Evolutionary conservation across 2,113 vertebrate species (phyloP), one percentile per base, ranked within the genome.

Genomic region (Pelodiscus sinensis): DNA sequence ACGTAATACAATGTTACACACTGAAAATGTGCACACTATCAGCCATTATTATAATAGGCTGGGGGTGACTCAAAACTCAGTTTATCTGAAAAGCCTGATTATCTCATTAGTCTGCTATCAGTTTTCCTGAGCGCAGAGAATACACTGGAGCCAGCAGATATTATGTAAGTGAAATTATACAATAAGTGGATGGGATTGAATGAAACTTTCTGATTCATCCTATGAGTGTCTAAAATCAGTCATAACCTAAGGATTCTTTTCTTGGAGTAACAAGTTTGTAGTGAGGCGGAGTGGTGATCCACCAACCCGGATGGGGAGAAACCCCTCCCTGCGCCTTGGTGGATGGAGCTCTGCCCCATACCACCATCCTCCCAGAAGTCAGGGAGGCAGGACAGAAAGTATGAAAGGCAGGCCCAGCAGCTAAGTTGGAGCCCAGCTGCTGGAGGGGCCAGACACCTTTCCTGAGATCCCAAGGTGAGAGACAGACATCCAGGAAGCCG

Each of bases 131-230:
- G 65, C 62, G 89, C 90, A 86, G 24, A 82, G 57, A 90, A 86
- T 94, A 87, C 60, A 22, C 27, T 13, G 51, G 11, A 79, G 88
- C 54, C 19, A 62, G 31, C 12, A 62, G 82, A 1, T 15, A 27
- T 3, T 0, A 50, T 25, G 24, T 15, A 78, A 82, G 38, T 0
- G 1, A 81, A 92, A 7, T 2, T 83, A 38, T 58, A 38, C 89
- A 95, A 86, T 79, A 93, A 62, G 87, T 84, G 27, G n/a, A 5
- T 44, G 22, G 75, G 65, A 27, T 8, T 81, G 79, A 82, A 60
- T 31, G 50, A 84, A 86, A 38, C 2, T 0, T 82, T 78, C 73
- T 44, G 12, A 15, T 78, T 81, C 79, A 90, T 84, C 35, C 35
- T 35, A 73, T 16, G 0, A 29, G 89, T 68, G 3, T 19, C 79